A percentile compares a stretch with the other conserved stretches of the same genome.
Conservation (phyloP, 1,140 invertebrate species). For the Bradynema listronoti region DNA sequence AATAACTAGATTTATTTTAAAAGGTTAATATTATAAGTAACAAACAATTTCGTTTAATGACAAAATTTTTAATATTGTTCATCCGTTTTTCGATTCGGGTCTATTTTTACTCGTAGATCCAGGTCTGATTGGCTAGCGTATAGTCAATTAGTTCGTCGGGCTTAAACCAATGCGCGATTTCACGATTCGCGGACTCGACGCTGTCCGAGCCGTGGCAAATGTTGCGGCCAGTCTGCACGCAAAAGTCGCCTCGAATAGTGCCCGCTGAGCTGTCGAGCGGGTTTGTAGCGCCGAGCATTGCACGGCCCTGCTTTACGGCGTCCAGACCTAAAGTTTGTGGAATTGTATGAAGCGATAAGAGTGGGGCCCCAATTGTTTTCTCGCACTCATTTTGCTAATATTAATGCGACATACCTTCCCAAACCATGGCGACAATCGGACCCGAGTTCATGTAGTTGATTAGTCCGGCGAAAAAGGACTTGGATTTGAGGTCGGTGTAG, state of each 20-base stretch:
- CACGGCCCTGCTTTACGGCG: conserved; percentile 85
- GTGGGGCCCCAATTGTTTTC: too few species aligned
- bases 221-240: conserved; percentile 79
- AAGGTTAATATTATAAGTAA: background rate
- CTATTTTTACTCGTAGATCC: conserved; percentile 54
- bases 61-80: background rate
- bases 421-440: conserved; percentile 88
- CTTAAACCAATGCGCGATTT: conserved; percentile 90
- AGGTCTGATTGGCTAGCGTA: conserved; percentile 27
- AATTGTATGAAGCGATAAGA: too few species aligned
- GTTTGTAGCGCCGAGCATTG: conserved; percentile 91
- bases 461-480: conserved; percentile 85
- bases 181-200: conserved; percentile 88
- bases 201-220: conserved; percentile 72
- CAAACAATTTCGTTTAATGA: background rate
- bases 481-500: conserved; percentile 78
- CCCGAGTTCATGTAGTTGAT: conserved; percentile 94
- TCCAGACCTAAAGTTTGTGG: conserved; percentile 67
- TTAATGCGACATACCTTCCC: conserved; percentile 30
- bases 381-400: too few species aligned
- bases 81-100: background rate
- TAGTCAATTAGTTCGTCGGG: conserved; percentile 67
- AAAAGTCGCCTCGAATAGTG: conserved; percentile 84
- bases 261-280: conserved; percentile 78
- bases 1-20: background rate